Base-by-base conservation (phyloP, 1,140 invertebrate genomes). In the Lordiphosa stackelbergi region DNA sequence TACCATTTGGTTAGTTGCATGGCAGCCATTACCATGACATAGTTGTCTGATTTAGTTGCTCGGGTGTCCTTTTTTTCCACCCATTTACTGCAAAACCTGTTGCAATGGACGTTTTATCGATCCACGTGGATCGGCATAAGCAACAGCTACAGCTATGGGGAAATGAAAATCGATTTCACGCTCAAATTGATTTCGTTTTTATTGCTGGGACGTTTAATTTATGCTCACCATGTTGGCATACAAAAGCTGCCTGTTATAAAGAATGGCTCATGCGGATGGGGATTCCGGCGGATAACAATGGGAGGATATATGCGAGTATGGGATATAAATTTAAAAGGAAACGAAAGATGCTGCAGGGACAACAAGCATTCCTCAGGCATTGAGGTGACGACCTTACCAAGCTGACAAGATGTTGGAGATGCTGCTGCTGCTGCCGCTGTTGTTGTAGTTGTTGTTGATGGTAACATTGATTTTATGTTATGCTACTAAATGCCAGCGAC, bases 121-220 rank as follows among this genome's bases (percentile, higher is more conserved):
- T 79, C 28, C 28, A 7, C 0, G 63, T 40, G 13, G 11, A 19
- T 6, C 36, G 40, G 47, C 22, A 28, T 19, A 35, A 9, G 13
- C 13, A 12, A 37, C 19, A 2, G 22, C 5, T 24, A 24, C n/a
- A 22, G 40, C 28, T 35, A 11, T 47, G 46, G 34, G 47, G 53
- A 66, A 58, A 68, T 64, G 71, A 75, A 81, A 79, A 81, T 79
- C 75, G 75, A 79, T 79, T 81, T 79, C 66, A 79, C 75, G 75
- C 77, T 79, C 71, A 75, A 79, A 75, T 79, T 79, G 75, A 79
- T 79, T 78, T 83, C 55, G 58, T 69, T 83, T 79, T 79, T 79
- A 79, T 79, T 81, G 75, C 62, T 38, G 31, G 59, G 71, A 66
- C 66, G 75, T 75, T 81, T 81, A 79, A 79, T 79, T 79, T 79